Evolutionary conservation across 1,140 invertebrate genomes (phyloP).

Genomic region (Drosophila saltans): DNA sequence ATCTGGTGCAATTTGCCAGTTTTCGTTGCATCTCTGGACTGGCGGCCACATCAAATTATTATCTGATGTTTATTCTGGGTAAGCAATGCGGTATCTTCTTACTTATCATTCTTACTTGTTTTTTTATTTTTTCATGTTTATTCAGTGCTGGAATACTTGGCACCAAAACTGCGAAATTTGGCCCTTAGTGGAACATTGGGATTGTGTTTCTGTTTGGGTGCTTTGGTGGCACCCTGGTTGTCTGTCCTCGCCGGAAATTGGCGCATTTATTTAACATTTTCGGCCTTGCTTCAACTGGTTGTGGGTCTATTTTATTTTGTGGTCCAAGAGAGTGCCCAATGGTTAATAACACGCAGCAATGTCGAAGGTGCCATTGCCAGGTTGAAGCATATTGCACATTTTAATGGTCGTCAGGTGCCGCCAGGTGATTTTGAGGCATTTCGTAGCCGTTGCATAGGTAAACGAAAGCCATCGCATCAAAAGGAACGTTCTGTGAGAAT

Average conservation of each 20-base stretch:
- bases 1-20: constrained; percentile 83
- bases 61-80: constrained; percentile 87
- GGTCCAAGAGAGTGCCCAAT: constrained; percentile 86
- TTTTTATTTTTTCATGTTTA: constrained; percentile 15
- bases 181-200: constrained; percentile 85
- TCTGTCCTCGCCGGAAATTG: constrained; percentile 84
- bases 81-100: constrained; percentile 58
- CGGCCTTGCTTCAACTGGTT: constrained; percentile 83
- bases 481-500: constrained; percentile 53
- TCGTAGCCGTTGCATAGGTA: constrained; percentile 53
- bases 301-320: constrained; percentile 84
- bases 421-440: constrained; percentile 83
- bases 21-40: constrained; percentile 85
- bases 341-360: constrained; percentile 85
- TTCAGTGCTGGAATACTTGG: constrained; percentile 85
- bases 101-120: not conserved
- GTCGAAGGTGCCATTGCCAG: constrained; percentile 84
- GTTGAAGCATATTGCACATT: constrained; percentile 84
- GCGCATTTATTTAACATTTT: constrained; percentile 84
- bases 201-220: constrained; percentile 85
- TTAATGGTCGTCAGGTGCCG: constrained; percentile 84
- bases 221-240: constrained; percentile 84
- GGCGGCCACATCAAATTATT: constrained; percentile 85
- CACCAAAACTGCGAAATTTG: constrained; percentile 84
- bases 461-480: constrained; percentile 54